Conservation (phyloP, 2,888 invertebrate genomes). For the Strigamia transsilvanica region DNA sequence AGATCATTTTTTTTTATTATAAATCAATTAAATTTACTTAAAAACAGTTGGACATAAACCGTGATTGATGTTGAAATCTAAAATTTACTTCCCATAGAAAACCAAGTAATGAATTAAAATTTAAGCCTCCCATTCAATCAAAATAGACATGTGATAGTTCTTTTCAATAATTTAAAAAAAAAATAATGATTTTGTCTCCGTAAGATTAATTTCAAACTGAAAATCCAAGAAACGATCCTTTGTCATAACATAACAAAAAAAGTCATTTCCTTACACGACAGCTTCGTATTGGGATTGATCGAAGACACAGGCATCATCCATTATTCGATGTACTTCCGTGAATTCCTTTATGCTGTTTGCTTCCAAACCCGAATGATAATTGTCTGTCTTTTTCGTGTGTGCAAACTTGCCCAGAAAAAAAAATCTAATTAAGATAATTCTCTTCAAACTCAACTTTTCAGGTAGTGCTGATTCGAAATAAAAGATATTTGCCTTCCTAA, state of each 20-base stretch:
- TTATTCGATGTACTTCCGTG: conserved; percentile 32
- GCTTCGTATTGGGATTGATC: not conserved
- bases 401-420: not conserved
- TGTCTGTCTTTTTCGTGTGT: conserved; percentile 1
- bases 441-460: not conserved
- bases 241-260: conserved; percentile 3
- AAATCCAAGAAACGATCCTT: conserved; percentile 15
- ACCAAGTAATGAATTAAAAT: conserved; percentile 4
- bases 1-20: too few species aligned
- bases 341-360: not conserved
- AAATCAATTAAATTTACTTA: conserved; percentile 1
- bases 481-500: conserved; percentile 31
- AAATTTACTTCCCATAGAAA: not conserved
- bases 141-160: not conserved
- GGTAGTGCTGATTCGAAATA: conserved; percentile 1
- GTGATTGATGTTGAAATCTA: conserved; percentile 3
- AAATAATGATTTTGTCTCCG: not conserved
- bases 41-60: conserved; percentile 7
- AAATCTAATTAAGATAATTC: conserved; percentile 24
- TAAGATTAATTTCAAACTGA: not conserved
- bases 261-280: not conserved
- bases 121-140: conserved; percentile 3
- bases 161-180: conserved; percentile 5
- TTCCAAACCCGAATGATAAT: not conserved
- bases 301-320: not conserved